A percentile compares a stretch with the other conserved stretches of the same genome.
Conservation (phyloP, 2,888 invertebrate genomes). For the Acrobasis suavella region DNA sequence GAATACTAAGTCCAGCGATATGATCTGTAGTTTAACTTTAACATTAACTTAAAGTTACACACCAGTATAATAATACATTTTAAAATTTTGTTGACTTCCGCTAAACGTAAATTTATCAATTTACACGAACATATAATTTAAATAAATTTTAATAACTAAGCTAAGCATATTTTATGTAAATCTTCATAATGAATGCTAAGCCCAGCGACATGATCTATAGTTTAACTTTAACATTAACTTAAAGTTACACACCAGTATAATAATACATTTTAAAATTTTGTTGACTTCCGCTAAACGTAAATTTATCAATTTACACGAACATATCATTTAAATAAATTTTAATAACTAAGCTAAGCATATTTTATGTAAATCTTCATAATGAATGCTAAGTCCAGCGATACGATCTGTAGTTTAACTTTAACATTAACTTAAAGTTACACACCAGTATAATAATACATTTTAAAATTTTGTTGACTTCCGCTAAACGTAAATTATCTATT, state of each 20-base stretch:
- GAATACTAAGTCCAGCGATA: conserved; percentile 1
- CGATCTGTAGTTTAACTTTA: conserved; percentile 15
- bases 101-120: conserved; percentile 40
- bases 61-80: conserved; percentile 38
- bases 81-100: conserved; percentile 47
- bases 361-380: conserved; percentile 15
- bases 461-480: conserved; percentile 47
- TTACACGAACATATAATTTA: background rate
- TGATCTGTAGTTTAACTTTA: conserved; percentile 14
- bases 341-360: background rate
- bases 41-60: conserved; percentile 45
- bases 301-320: conserved; percentile 30
- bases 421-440: conserved; percentile 42
- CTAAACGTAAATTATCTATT: conserved; percentile 41
- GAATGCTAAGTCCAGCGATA: conserved; percentile 1
- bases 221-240: conserved; percentile 38
- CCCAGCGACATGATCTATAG: conserved; percentile 7
- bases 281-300: conserved; percentile 46
- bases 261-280: conserved; percentile 44
- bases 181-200: conserved; percentile 11
- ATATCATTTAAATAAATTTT: background rate
- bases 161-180: conserved; percentile 6
- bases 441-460: conserved; percentile 37
- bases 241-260: conserved; percentile 33
- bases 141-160: background rate